Conservation (phyloP, 53 echinoderm and acorn worm species). For the Hippasteria phrygiana region DNA sequence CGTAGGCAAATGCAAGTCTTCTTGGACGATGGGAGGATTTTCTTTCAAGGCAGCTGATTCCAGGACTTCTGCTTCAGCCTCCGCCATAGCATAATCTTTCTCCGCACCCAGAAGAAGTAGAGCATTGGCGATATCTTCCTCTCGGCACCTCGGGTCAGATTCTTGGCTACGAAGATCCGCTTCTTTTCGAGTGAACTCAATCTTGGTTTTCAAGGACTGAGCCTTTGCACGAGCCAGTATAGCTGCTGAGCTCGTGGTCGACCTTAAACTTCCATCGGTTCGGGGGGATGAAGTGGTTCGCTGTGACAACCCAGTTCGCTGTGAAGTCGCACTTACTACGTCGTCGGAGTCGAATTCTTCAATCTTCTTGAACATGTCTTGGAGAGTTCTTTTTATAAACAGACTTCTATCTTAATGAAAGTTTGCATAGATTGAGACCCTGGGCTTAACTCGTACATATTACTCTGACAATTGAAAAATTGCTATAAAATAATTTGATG, state of each 20-base stretch:
- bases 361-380: conserved; percentile 42
- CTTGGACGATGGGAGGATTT: conserved; percentile 21
- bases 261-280: conserved; percentile 38
- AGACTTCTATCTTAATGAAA: too few species aligned
- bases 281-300: neutral
- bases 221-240: conserved; percentile 72
- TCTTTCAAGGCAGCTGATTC: conserved; percentile 60
- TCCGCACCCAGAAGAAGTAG: conserved; percentile 72
- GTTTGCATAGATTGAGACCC: too few species aligned
- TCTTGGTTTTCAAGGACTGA: conserved; percentile 67
- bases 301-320: conserved; percentile 6
- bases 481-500: too few species aligned
- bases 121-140: conserved; percentile 63
- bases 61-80: conserved; percentile 64
- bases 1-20: conserved; percentile 56
- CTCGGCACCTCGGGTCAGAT: conserved; percentile 23
- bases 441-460: too few species aligned
- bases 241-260: conserved; percentile 71
- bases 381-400: conserved; percentile 34
- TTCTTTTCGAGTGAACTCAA: conserved; percentile 66
- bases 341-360: conserved; percentile 55
- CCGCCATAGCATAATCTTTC: conserved; percentile 73
- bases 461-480: too few species aligned
- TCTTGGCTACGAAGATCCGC: conserved; percentile 61
- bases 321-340: conserved; percentile 48